Evolutionary conservation across 1,140 invertebrate genomes (phyloP).

Genomic region (Anastrepha ludens): DNA sequence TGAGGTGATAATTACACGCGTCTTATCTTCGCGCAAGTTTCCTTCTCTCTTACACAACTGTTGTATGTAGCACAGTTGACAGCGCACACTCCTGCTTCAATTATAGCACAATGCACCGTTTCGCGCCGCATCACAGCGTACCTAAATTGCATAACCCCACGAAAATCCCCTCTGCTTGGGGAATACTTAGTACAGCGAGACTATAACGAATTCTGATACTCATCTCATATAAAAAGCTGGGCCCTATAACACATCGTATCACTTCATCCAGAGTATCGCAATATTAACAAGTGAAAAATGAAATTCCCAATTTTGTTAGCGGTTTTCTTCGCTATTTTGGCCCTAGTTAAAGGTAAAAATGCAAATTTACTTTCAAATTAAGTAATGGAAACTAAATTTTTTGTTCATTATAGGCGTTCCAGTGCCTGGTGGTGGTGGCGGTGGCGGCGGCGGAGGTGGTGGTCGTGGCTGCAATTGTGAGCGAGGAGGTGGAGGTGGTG

Average conservation of each 20-base stretch:
- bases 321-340: background rate
- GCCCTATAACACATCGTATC: background rate
- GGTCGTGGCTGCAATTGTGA: constrained; percentile 53
- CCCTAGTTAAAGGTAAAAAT: background rate
- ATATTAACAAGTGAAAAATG: constrained; percentile 40
- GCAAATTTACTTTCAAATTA: background rate
- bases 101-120: constrained; percentile 4
- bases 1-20: background rate
- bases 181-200: background rate
- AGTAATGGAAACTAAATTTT: background rate
- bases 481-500: constrained; percentile 49
- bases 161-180: background rate
- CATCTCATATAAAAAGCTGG: background rate
- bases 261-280: constrained; percentile 4
- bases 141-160: constrained; percentile 29
- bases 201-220: background rate
- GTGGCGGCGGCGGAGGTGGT: constrained; percentile 52
- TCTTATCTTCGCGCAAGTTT: background rate
- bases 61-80: background rate
- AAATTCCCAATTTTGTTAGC: constrained; percentile 1
- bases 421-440: constrained; percentile 46
- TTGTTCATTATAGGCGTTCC: background rate
- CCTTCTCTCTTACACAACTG: background rate
- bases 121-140: background rate
- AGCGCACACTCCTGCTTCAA: background rate